A percentile compares a stretch with the other conserved stretches of the same genome.
Evolutionary conservation across 2,113 vertebrate genomes (phyloP).

Genomic region (Holacanthus passer): DNA sequence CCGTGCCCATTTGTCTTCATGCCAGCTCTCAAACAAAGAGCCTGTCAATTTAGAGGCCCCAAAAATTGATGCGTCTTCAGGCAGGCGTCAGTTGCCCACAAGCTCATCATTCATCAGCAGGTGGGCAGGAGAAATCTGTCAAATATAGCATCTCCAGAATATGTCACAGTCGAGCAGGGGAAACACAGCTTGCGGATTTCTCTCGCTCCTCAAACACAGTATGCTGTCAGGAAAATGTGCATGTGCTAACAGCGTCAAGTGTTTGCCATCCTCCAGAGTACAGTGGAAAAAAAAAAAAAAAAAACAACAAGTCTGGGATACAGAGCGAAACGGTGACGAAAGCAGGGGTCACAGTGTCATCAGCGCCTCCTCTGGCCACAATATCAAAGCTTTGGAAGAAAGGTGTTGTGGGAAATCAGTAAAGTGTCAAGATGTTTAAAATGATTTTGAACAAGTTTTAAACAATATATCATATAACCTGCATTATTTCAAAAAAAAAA

Average conservation of each 20-base stretch:
- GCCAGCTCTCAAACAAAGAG: conserved; percentile 60
- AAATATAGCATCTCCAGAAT: conserved; percentile 61
- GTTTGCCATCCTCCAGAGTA: conserved; percentile 22
- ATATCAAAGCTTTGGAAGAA: not conserved
- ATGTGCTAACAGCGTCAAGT: conserved; percentile 43
- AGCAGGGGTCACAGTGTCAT: conserved; percentile 27
- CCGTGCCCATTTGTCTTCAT: conserved; percentile 61
- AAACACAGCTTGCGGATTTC: conserved; percentile 59
- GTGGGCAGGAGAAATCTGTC: conserved; percentile 75
- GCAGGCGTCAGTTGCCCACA: conserved; percentile 61
- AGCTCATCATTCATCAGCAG: conserved; percentile 73
- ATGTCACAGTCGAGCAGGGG: conserved; percentile 51
- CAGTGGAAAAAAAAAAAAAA: conserved; percentile 21
- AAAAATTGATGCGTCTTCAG: conserved; percentile 62
- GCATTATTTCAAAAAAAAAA: conserved; percentile 4
- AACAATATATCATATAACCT: not conserved
- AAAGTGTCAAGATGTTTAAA: not conserved
- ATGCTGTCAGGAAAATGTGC: conserved; percentile 40
- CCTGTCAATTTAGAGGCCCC: conserved; percentile 66
- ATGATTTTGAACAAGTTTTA: not conserved
- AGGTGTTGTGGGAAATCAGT: not conserved
- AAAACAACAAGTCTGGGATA: not conserved
- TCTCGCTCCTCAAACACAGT: conserved; percentile 47
- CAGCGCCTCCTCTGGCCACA: not conserved
- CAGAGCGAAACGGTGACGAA: conserved; percentile 14